phyloP scores from a whole-genome alignment of 2,113 vertebrate species.

The Seriola quinqueradiata region DNA sequence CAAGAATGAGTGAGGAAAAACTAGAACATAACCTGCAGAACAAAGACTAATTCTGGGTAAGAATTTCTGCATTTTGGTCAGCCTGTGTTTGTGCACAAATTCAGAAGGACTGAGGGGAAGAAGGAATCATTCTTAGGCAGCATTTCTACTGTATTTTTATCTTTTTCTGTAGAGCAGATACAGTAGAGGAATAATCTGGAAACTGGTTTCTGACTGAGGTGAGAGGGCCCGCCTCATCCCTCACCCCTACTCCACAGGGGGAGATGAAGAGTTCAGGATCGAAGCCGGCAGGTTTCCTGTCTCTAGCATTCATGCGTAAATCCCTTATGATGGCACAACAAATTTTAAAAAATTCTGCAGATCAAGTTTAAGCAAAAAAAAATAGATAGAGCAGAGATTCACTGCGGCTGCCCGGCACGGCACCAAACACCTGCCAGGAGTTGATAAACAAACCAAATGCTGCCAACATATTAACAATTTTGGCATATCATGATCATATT shows the following conservation, averaged over 20 bases:
- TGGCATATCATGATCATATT: background rate
- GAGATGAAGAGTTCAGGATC: conserved; percentile 31
- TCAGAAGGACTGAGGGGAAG: background rate
- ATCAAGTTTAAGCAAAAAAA: background rate
- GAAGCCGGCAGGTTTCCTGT: background rate
- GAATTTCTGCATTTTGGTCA: background rate
- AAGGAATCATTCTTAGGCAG: conserved; percentile 1
- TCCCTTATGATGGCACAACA: conserved; percentile 5
- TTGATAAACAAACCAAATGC: background rate
- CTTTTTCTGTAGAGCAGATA: background rate
- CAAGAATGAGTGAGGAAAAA: background rate
- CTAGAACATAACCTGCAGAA: background rate
- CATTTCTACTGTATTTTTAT: background rate
- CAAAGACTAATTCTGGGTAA: background rate
- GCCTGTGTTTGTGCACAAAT: background rate
- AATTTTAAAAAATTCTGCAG: background rate
- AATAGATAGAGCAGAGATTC: background rate
- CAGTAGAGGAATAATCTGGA: background rate
- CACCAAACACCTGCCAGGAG: background rate
- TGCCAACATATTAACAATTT: background rate
- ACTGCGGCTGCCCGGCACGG: background rate
- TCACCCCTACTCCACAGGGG: conserved; percentile 5
- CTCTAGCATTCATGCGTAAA: conserved; percentile 21
- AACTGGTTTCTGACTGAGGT: conserved; percentile 24
- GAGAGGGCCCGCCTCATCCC: conserved; percentile 25